Conservation (phyloP, 2,797 vertebrate species). For the Chloroceryle amazona region DNA sequence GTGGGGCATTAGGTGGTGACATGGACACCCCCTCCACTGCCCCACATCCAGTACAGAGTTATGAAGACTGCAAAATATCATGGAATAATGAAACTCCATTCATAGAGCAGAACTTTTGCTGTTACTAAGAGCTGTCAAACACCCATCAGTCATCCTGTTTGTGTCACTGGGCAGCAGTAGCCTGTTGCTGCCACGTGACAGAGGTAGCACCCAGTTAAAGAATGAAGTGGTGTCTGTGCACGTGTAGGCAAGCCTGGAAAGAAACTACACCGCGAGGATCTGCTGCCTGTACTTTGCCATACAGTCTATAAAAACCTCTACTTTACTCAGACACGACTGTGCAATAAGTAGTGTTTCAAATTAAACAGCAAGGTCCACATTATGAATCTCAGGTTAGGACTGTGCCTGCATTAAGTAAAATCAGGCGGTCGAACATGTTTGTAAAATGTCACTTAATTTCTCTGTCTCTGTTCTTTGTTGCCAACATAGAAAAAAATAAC, state of each 20-base stretch:
- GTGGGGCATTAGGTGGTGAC: background rate
- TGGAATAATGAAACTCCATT: background rate
- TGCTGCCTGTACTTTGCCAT: background rate
- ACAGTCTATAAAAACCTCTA: slow-evolving; percentile 31
- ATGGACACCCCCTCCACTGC: background rate
- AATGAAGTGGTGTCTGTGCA: background rate
- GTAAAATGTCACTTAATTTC: slow-evolving; percentile 36
- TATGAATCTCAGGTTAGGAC: slow-evolving; percentile 69
- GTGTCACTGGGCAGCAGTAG: background rate
- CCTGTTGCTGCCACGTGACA: background rate
- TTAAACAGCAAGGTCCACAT: slow-evolving; percentile 21
- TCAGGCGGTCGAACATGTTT: slow-evolving; percentile 48
- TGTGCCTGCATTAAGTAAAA: slow-evolving; percentile 66
- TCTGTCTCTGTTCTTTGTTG: slow-evolving; percentile 39
- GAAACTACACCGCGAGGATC: background rate
- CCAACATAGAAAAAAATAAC: slow-evolving; percentile 53
- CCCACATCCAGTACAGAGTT: background rate
- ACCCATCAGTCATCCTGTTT: background rate
- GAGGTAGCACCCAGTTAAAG: background rate
- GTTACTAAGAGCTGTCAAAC: background rate
- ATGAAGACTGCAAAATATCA: background rate
- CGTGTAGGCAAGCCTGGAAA: background rate
- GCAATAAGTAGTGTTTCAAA: slow-evolving; percentile 59
- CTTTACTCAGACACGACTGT: slow-evolving; percentile 37
- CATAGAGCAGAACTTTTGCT: background rate